Percentiles rank a stretch among this genome's conserved stretches.
phyloP scores from a whole-genome alignment of 2,888 invertebrate species.

The Smittia sp. region DNA sequence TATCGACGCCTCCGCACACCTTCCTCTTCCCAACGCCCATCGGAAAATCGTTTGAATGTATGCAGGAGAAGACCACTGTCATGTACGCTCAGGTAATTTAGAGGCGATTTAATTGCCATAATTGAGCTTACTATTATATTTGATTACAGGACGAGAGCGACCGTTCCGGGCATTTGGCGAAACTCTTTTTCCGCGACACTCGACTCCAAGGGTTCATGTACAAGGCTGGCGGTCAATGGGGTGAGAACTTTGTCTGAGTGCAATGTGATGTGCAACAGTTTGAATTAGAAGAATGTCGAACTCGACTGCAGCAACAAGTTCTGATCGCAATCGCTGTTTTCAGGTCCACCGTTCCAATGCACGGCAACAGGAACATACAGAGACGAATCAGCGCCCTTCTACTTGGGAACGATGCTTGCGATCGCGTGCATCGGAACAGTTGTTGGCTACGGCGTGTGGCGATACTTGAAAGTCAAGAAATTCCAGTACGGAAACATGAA shows the following conservation, averaged over 20 bases:
- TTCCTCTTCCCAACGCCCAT: constrained; percentile 82
- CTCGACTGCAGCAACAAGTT: background rate
- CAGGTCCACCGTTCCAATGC: constrained; percentile 53
- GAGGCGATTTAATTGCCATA: background rate
- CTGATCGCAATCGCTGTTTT: background rate
- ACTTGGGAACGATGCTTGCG: constrained; percentile 80
- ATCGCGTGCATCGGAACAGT: constrained; percentile 77
- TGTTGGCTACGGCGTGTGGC: constrained; percentile 73
- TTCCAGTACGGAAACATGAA: constrained; percentile 92
- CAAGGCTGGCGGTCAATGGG: constrained; percentile 65
- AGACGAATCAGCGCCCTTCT: constrained; percentile 81
- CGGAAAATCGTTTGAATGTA: constrained; percentile 78
- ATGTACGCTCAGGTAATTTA: constrained; percentile 57
- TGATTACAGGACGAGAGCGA: constrained; percentile 50
- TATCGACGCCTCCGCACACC: constrained; percentile 59
- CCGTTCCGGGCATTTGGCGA: constrained; percentile 59
- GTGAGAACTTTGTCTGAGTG: constrained; percentile 6
- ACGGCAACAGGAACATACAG: constrained; percentile 58
- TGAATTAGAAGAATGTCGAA: too few species aligned
- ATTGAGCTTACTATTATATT: background rate
- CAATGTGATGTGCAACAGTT: background rate
- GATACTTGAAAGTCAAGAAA: constrained; percentile 58
- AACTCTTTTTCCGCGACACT: constrained; percentile 65
- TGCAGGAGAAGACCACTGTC: constrained; percentile 65
- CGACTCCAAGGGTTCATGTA: constrained; percentile 87